These are phyloP conservation scores for Eutrigla gurnardus DNA, from an alignment of 2,797 vertebrate genomes.

Conservation along the genomic window DNA sequence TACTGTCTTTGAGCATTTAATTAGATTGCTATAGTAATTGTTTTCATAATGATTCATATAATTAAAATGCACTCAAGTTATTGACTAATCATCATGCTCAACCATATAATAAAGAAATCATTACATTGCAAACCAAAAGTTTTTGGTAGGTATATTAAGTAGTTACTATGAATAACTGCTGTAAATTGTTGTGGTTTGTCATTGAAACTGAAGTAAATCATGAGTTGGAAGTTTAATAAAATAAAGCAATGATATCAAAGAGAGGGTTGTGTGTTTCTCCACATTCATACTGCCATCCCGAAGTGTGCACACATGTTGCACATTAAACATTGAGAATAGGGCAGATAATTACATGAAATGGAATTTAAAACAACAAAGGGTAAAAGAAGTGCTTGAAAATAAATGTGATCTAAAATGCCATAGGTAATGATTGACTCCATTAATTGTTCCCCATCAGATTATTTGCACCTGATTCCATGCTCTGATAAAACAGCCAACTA, in stretches of 20 bases:
- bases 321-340: too few relatives aligned
- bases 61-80: neutral
- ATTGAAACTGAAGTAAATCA: neutral
- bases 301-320: too few relatives aligned
- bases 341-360: neutral
- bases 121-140: neutral
- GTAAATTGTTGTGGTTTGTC: neutral
- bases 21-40: neutral
- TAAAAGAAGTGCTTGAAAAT: neutral
- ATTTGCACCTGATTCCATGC: neutral
- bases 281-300: too few relatives aligned
- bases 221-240: neutral
- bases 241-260: neutral
- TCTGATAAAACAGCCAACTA: neutral
- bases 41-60: neutral
- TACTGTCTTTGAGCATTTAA: neutral
- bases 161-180: neutral
- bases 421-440: too few relatives aligned
- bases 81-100: neutral
- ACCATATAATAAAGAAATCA: neutral
- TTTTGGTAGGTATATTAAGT: neutral
- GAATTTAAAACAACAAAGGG: neutral
- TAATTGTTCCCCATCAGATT: neutral
- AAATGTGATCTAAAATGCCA: neutral
- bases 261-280: neutral